These are phyloP conservation scores for Parnassius apollo DNA, from an alignment of 2,888 invertebrate genomes.

Conservation along the genomic window DNA sequence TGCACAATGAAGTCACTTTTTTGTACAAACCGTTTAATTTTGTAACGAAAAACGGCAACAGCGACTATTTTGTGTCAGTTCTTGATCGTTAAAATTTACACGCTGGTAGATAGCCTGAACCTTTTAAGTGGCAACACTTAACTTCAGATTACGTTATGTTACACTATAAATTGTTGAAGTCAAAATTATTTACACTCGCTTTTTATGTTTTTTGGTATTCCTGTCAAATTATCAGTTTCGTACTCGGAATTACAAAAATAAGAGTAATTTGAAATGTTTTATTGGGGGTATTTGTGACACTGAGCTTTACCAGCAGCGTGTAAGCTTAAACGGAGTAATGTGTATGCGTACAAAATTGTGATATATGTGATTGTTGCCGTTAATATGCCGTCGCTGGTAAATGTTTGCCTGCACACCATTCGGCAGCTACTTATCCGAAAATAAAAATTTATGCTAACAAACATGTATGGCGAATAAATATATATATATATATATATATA, in stretches of 20 bases:
- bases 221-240: no score
- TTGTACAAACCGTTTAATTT: conserved; percentile 63
- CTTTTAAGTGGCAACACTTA: conserved; percentile 6
- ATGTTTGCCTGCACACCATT: conserved; percentile 1
- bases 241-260: no score
- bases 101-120: neutral
- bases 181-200: no score
- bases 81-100: conserved; percentile 1
- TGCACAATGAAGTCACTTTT: conserved; percentile 77
- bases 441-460: neutral
- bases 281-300: neutral
- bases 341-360: conserved; percentile 23
- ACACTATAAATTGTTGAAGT: no score
- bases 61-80: neutral
- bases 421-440: conserved; percentile 16
- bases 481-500: neutral
- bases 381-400: conserved; percentile 1
- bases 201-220: no score
- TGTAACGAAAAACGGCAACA: conserved; percentile 9
- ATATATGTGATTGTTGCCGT: conserved; percentile 24
- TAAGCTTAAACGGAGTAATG: conserved; percentile 2
- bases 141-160: neutral
- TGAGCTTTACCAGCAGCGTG: neutral
- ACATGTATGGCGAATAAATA: neutral
- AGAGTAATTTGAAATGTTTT: no score